A percentile compares a stretch with the other conserved stretches of the same genome.
phyloP scores from a whole-genome alignment of 2,888 invertebrate genomes.

The Epirrhoe alternata region DNA sequence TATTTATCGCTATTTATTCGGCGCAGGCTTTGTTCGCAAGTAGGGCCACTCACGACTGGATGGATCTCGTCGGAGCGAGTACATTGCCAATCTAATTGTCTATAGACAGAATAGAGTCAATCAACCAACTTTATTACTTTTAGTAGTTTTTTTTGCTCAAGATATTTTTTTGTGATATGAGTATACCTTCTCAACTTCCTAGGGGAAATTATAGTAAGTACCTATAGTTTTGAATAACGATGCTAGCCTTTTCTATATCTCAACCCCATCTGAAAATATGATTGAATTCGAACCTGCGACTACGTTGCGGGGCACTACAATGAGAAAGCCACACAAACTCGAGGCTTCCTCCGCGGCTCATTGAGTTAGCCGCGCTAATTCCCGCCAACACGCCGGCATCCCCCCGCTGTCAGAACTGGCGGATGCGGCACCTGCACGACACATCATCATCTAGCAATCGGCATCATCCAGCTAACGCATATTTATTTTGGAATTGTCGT shows the following conservation, averaged over 20 bases:
- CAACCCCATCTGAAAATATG: not conserved
- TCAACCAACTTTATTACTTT: not conserved
- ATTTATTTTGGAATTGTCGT: too few relatives aligned
- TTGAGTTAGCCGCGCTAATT: not conserved
- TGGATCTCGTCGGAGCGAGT: not conserved
- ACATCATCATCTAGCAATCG: not conserved
- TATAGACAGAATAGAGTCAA: not conserved
- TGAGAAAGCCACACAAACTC: not conserved
- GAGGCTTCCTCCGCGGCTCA: not conserved
- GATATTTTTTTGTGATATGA: too few relatives aligned
- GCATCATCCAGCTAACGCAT: too few relatives aligned
- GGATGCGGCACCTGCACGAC: not conserved
- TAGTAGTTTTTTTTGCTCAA: not conserved
- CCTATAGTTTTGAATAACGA: too few relatives aligned
- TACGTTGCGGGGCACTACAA: not conserved
- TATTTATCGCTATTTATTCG: conserved; percentile 8
- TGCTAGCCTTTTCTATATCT: too few relatives aligned
- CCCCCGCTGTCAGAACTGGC: not conserved
- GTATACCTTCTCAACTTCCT: too few relatives aligned
- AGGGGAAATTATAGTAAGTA: too few relatives aligned
- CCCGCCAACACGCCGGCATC: not conserved
- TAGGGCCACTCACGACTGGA: conserved; percentile 12
- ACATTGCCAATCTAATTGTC: not conserved
- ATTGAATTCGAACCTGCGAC: not conserved
- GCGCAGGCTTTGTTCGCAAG: conserved; percentile 13